Evolutionary conservation across 1,140 invertebrate species (phyloP).

Genomic region (Periplaneta americana): DNA sequence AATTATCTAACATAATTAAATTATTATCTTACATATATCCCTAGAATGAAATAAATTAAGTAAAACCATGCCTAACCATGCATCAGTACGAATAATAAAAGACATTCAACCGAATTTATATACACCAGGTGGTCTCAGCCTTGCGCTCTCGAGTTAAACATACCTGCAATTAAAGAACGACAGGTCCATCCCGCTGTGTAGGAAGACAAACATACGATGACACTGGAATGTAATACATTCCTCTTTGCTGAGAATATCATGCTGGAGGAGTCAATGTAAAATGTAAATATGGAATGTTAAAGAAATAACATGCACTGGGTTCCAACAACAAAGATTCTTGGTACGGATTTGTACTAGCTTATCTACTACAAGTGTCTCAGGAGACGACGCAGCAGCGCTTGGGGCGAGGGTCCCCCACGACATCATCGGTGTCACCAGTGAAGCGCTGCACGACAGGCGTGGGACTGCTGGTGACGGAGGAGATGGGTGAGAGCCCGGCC

Average conservation of each 20-base stretch:
- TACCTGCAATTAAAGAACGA: not conserved
- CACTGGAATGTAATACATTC: not conserved
- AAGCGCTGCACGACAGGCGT: constrained; percentile 48
- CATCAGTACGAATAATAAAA: too few relatives aligned
- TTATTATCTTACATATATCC: not conserved
- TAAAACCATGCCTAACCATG: too few relatives aligned
- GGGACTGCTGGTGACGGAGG: constrained; percentile 38
- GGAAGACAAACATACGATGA: not conserved
- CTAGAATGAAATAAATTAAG: not conserved
- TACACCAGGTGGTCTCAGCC: too few relatives aligned
- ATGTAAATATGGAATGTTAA: not conserved
- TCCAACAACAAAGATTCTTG: not conserved
- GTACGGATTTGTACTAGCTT: not conserved
- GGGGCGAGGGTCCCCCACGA: constrained; percentile 54
- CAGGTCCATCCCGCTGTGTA: not conserved
- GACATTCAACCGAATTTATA: too few relatives aligned
- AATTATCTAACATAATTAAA: too few relatives aligned
- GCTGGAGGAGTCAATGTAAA: not conserved
- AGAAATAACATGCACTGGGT: not conserved
- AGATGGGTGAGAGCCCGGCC: constrained; percentile 33
- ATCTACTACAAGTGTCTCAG: constrained; percentile 23
- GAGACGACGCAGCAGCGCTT: constrained; percentile 52
- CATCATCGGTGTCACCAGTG: constrained; percentile 58
- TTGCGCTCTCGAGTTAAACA: not conserved
- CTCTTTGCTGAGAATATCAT: too few relatives aligned